Evolutionary conservation across 2,113 vertebrate genomes (phyloP), one percentile per base, ranked within the genome.

Genomic region (Speoplatyrhinus poulsoni): DNA sequence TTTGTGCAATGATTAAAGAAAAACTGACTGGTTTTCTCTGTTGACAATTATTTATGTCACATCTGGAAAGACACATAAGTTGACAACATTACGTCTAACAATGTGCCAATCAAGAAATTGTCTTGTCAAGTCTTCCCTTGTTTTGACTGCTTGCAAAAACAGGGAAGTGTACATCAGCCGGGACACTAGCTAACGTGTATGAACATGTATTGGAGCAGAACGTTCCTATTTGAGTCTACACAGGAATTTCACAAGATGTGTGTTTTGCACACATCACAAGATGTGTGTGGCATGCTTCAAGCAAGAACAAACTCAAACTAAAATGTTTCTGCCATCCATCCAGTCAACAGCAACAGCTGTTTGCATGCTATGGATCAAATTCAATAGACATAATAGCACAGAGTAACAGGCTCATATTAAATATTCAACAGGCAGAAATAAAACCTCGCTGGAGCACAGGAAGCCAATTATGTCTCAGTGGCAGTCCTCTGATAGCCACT

Each of bases 391-490:
- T 72, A 69, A 79, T 80, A 62, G 75, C 55, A 13, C 17, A 69
- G 46, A 59, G 73, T 69, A 75, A 47, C 70, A 36, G 33, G 60
- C 62, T 76, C 63, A 16, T 77, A 85, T 82, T 12, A 83, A 83
- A 82, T 67, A 85, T 82, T 85, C 59, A 82, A 67, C 62, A 73
- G 17, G 12, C 7, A 19, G 70, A 69, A 54, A 66, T 57, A 75
- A 67, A 9, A 48, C 63, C 65, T 60, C 46, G 52, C 13, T 64
- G 33, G 67, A 64, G 62, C 50, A 65, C 64, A 52, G 12, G 65
- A n/a, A n/a, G n/a, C 10, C 17, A 10, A 63, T 63, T 49, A 10
- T 7, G 52, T 13, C 15, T 54, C 69, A 59, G 17, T 62, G 66
- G 58, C 74, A 60, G 62, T 0, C 48, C 3, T 60, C 57, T 62